A percentile compares a stretch with the other conserved stretches of the same genome.
phyloP scores from a whole-genome alignment of 2,888 invertebrate species.

The Fabriciana adippe region DNA sequence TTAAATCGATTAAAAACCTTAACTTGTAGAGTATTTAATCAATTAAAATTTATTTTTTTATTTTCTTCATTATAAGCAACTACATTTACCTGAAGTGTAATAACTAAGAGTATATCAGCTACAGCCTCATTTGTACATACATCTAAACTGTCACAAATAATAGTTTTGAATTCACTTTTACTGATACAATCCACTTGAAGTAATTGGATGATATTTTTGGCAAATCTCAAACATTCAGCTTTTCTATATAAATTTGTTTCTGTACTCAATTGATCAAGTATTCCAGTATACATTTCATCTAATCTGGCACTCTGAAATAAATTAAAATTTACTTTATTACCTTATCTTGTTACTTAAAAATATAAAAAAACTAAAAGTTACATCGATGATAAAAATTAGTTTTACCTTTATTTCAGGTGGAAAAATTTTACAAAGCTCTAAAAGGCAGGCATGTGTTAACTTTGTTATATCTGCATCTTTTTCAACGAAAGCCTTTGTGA shows the following conservation, averaged over 20 bases:
- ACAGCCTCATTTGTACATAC: slow-evolving; percentile 60
- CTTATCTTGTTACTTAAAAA: neutral
- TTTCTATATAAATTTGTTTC: slow-evolving; percentile 70
- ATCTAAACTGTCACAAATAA: slow-evolving; percentile 64
- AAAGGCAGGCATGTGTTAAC: slow-evolving; percentile 53
- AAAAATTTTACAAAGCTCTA: slow-evolving; percentile 53
- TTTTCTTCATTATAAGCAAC: no score
- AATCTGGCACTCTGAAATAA: slow-evolving; percentile 56
- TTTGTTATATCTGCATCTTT: slow-evolving; percentile 60
- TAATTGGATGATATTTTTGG: slow-evolving; percentile 55
- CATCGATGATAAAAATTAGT: neutral
- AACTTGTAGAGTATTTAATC: neutral
- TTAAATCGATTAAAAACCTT: neutral
- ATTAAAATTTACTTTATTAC: neutral
- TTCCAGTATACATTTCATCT: slow-evolving; percentile 56
- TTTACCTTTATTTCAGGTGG: slow-evolving; percentile 60
- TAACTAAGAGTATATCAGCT: slow-evolving; percentile 56
- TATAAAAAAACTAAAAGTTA: neutral
- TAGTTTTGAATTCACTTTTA: slow-evolving; percentile 52
- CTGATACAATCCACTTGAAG: slow-evolving; percentile 62
- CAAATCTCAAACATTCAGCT: slow-evolving; percentile 55
- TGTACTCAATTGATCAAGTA: slow-evolving; percentile 57
- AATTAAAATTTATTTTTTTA: no score
- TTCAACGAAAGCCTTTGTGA: slow-evolving; percentile 56
- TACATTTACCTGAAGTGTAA: slow-evolving; percentile 57